Percentiles rank a stretch among this genome's conserved stretches.
These are phyloP conservation scores for Orchesella cincta DNA, from an alignment of 1,140 invertebrate species.

Conservation along the genomic window DNA sequence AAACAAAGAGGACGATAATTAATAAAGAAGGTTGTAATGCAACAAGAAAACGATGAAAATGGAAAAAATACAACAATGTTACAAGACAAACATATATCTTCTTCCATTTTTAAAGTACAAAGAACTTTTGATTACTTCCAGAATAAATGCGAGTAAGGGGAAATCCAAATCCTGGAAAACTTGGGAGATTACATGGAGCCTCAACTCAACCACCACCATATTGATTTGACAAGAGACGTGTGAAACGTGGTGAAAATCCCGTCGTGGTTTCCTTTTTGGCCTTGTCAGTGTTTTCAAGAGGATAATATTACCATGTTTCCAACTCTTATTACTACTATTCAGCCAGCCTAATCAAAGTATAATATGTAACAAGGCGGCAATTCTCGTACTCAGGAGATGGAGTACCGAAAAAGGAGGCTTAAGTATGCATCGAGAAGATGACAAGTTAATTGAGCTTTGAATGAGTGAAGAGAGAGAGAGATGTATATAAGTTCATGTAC, in stretches of 20 bases:
- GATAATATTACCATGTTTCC: neutral
- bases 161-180: too few relatives aligned
- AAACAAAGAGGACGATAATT: too few relatives aligned
- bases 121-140: too few relatives aligned
- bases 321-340: neutral
- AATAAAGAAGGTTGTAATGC: too few relatives aligned
- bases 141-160: too few relatives aligned
- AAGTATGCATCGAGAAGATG: constrained; percentile 4
- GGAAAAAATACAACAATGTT: too few relatives aligned
- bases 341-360: constrained; percentile 10
- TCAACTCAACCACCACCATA: neutral
- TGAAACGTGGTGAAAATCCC: neutral
- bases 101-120: too few relatives aligned
- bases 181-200: too few relatives aligned
- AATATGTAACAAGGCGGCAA: constrained; percentile 26
- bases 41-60: too few relatives aligned
- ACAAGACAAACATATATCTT: too few relatives aligned
- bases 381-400: neutral
- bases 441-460: constrained; percentile 27
- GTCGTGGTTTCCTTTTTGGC: neutral
- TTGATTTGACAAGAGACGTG: constrained; percentile 16
- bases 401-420: constrained; percentile 15
- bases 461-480: constrained; percentile 17
- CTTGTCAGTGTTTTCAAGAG: constrained; percentile 3
- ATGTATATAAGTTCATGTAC: neutral